Percentiles rank a stretch among this genome's conserved stretches.
Conservation (phyloP, 2,113 vertebrate genomes). For the Puma concolor region DNA sequence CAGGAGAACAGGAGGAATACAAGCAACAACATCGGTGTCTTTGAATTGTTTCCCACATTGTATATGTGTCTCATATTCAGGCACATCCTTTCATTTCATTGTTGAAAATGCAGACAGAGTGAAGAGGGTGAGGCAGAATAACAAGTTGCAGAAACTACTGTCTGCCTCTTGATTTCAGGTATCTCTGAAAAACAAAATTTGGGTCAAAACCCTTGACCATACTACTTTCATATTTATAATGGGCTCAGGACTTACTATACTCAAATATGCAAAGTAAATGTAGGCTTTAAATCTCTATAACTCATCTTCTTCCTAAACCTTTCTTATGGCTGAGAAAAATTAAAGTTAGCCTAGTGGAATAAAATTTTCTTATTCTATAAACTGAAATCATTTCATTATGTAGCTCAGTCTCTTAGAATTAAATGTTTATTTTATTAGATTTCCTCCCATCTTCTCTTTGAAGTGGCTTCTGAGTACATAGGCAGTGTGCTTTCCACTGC, state of each 20-base stretch:
- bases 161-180: background rate
- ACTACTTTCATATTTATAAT: background rate
- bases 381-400: background rate
- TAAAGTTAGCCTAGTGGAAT: background rate
- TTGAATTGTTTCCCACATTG: background rate
- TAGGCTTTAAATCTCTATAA: background rate
- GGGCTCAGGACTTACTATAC: background rate
- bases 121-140: background rate
- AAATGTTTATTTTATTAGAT: background rate
- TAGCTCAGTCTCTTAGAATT: background rate
- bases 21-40: background rate
- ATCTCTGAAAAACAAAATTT: background rate
- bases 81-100: background rate
- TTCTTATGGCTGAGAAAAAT: background rate
- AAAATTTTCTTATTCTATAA: background rate
- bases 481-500: background rate
- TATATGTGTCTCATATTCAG: background rate
- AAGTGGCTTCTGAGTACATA: background rate
- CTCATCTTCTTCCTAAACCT: background rate
- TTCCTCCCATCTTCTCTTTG: background rate
- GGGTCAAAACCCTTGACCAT: background rate
- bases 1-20: background rate
- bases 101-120: background rate
- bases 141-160: background rate
- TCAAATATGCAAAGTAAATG: background rate